Base-by-base conservation (phyloP, 2,888 invertebrate species). In the Ecliptopera silaceata region DNA sequence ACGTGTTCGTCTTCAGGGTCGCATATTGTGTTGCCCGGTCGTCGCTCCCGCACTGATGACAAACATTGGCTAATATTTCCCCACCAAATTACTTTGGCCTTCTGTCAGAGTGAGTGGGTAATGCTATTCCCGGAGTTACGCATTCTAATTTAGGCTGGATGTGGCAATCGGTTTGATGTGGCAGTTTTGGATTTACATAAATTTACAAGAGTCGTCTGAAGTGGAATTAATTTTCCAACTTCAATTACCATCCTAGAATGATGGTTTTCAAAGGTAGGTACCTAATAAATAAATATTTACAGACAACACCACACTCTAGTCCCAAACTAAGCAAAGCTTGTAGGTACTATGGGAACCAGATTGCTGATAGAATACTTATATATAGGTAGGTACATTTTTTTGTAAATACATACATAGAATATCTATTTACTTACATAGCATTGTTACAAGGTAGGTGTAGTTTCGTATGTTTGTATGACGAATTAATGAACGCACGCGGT, bases 71-170 rank as follows among this genome's bases (percentile, higher is more conserved):
- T 71, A 74, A 74, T 72, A 64, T 75, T 78, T 80, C 75, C 72
- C 70, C 66, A 71, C 77, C 65, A 70, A 82, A 83, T 82, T 81
- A 77, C 72, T 77, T 61, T 64, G 76, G 72, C 83, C 80, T 81
- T 81, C 77, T 70, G 63, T 61, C 69, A 67, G 64, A 67, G 65
- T 64, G 74, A 70, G 69, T 73, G 68, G 67, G 69, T 69, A 69
- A 66, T 52, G 63, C 52, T 61, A 56, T 54, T 54, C 51, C 60
- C 56, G 47, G 54, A 47, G 51, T 51, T 49, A 56, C 55, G 55
- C 56, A 56, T 56, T 56, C 56, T 56, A 56, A 52, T 56, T 59
- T 54, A 54, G 49, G 22, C 31, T 52, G 49, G 52, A 60, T 53
- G 55, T 44, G 50, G 42, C 54, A 59, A 55, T 53, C 20, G 31